Base-by-base conservation (phyloP, 2,113 vertebrate genomes). In the Pitta sordida region DNA sequence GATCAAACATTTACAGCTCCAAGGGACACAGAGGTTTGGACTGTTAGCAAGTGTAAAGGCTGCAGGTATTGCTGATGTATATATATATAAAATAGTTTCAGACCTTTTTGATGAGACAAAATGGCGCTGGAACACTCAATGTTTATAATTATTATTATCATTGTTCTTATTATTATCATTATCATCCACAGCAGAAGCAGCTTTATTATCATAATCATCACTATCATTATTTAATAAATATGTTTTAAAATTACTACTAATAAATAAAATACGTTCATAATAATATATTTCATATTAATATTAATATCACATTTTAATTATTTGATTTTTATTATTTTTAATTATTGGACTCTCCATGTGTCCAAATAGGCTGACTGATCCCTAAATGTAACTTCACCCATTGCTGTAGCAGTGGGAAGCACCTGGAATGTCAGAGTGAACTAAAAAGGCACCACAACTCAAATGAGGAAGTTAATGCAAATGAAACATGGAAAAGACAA, bases 401-500 rank as follows among this genome's bases (percentile, higher is more conserved):
- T 43, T 46, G 34, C 23, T 64, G 37, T 14, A 89, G 52, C 56
- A 67, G 37, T 15, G 22, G 51, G 82, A 58, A 83, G 59, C 53
- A 55, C 15, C 12, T 63, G 63, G 55, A 30, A 58, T 44, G 10
- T 23, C 78, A 84, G 32, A 83, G 43, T 41, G 34, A 70, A 59
- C 36, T 88, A 48, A 48, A 90, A 70, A 36, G 24, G 15, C 68
- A 68, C 30, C 43, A 46, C 77, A 51, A 65, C 44, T 88, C 71
- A 86, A 67, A 30, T 13, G 32, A 90, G 68, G 24, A 63, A 64
- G 59, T 41, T 95, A 80, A 83, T 52, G 63, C 63, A 86, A 95
- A 92, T 87, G 59, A 90, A 94, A 93, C 78, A 89, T 26, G 85
- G 95, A 88, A 93, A 94, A 95, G 87, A 21, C 49, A 86, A 32